Percentiles rank a stretch among this genome's conserved stretches.
Evolutionary conservation across 2,888 invertebrate genomes (phyloP).

Genomic region (Trachelus troglodyta): DNA sequence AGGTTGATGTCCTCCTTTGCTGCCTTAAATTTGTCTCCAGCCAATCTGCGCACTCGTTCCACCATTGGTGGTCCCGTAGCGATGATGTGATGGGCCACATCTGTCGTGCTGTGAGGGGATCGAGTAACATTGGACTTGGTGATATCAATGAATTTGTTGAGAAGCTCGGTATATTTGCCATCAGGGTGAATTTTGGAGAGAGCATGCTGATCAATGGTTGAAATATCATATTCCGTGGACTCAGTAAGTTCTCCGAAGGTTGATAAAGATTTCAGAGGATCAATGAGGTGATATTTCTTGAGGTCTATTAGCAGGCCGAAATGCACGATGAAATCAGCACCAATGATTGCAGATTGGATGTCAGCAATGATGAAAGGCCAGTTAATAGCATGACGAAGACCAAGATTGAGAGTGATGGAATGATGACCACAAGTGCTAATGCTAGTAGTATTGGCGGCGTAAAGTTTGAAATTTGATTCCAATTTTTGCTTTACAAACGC

Average conservation of each 20-base stretch:
- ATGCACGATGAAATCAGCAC: constrained; percentile 21
- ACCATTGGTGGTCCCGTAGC: not conserved
- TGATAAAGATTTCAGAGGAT: constrained; percentile 3
- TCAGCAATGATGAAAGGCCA: constrained; percentile 25
- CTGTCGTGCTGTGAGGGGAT: too few species aligned
- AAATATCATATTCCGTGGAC: constrained; percentile 11
- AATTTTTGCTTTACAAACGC: not conserved
- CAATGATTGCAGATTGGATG: constrained; percentile 18
- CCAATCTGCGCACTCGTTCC: not conserved
- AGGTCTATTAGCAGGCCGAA: constrained; percentile 25
- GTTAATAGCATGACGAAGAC: constrained; percentile 16
- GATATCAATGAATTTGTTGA: constrained; percentile 11
- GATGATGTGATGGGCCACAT: constrained; percentile 7
- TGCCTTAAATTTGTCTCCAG: not conserved
- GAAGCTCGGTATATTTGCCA: not conserved
- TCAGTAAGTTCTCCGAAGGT: not conserved
- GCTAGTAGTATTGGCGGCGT: constrained; percentile 19
- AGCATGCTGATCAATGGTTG: constrained; percentile 1
- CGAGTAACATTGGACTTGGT: constrained; percentile 5
- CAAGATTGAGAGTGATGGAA: constrained; percentile 14
- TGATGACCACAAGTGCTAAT: constrained; percentile 21
- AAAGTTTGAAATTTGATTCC: constrained; percentile 14
- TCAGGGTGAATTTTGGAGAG: not conserved
- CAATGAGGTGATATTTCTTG: constrained; percentile 10
- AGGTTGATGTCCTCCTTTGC: not conserved